Evolutionary conservation across 2,797 vertebrate species (phyloP).

Genomic region (Pteropus rufus): DNA sequence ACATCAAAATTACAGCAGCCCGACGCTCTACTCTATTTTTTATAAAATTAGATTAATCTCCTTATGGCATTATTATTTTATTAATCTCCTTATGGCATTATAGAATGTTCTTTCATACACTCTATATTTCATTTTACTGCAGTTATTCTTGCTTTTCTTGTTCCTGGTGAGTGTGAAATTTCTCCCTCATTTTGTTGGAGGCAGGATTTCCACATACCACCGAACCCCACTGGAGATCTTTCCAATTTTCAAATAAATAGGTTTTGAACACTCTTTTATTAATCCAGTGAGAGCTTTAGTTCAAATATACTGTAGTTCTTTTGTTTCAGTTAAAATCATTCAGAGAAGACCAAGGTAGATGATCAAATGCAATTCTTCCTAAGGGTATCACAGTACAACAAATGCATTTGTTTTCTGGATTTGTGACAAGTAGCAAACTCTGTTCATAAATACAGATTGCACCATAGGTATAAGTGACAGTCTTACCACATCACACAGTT

Average conservation of each 20-base stretch:
- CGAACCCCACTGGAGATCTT: not conserved
- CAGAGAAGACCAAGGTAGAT: not conserved
- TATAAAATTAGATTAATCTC: not conserved
- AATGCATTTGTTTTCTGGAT: constrained; percentile 43
- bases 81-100: too few relatives aligned
- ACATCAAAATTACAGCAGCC: not conserved
- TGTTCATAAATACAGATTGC: constrained; percentile 42
- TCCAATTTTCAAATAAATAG: constrained; percentile 43
- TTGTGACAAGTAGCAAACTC: constrained; percentile 25
- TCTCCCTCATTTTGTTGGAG: not conserved
- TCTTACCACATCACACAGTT: constrained; percentile 32
- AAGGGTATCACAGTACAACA: not conserved
- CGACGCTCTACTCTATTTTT: not conserved
- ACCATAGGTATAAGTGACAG: constrained; percentile 49
- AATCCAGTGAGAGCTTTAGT: not conserved
- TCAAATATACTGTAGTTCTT: constrained; percentile 44
- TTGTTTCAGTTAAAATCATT: not conserved
- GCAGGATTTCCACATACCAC: not conserved
- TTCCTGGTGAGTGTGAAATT: not conserved
- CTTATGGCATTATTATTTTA: not conserved
- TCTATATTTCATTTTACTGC: not conserved
- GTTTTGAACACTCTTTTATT: constrained; percentile 22
- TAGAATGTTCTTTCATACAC: not conserved
- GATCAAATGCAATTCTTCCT: constrained; percentile 30
- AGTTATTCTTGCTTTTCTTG: not conserved